Conservation (phyloP, 2,888 invertebrate genomes). For the Stenodera caucasica region DNA sequence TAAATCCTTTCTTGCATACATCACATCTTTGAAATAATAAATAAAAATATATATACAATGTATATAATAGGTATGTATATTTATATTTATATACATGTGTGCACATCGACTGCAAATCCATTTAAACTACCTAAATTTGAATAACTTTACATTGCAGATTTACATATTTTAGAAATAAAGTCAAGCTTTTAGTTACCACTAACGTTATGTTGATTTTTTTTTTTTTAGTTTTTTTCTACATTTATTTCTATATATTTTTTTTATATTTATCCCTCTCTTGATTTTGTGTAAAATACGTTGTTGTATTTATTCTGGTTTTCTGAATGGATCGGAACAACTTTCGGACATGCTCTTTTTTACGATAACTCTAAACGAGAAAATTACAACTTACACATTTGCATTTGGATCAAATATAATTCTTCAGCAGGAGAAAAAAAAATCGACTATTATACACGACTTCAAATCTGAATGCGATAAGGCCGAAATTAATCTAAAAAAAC, state of each 20-base stretch:
- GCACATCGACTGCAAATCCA: constrained; percentile 2
- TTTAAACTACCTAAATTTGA: constrained; percentile 8
- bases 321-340: constrained; percentile 1
- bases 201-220: not conserved
- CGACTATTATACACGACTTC: too few relatives aligned
- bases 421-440: too few relatives aligned
- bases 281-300: not conserved
- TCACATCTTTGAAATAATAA: not conserved
- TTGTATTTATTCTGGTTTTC: not conserved
- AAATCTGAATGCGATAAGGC: too few relatives aligned
- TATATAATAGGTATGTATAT: constrained; percentile 10
- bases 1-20: not conserved
- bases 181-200: constrained; percentile 6
- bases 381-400: not conserved
- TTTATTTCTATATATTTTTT: too few relatives aligned
- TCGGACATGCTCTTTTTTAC: not conserved
- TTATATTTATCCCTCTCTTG: not conserved
- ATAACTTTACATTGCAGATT: constrained; percentile 5
- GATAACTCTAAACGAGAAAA: not conserved
- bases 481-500: too few relatives aligned
- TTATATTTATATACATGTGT: constrained; percentile 9
- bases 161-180: constrained; percentile 7
- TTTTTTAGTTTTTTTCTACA: not conserved
- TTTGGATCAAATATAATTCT: constrained; percentile 1
- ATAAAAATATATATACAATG: not conserved